A percentile compares a stretch with the other conserved stretches of the same genome.
Evolutionary conservation across 2,888 invertebrate species (phyloP).

Genomic region (Synanthedon myopaeformis): DNA sequence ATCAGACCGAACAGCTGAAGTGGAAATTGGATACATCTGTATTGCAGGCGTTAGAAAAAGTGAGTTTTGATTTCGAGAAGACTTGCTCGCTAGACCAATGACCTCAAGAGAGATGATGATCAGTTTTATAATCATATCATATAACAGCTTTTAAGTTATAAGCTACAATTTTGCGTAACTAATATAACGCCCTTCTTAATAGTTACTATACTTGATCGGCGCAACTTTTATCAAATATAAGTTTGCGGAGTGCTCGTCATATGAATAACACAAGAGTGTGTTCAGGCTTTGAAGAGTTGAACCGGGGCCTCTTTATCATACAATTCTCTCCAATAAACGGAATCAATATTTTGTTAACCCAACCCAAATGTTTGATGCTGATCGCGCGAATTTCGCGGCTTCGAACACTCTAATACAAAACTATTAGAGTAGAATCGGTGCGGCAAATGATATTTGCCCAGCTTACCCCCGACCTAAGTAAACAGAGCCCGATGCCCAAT

Average conservation of each 20-base stretch:
- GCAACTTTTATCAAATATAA: no score
- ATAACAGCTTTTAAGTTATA: neutral
- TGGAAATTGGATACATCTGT: no score
- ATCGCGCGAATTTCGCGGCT: neutral
- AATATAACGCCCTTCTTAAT: no score
- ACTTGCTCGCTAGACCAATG: no score
- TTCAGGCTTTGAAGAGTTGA: neutral
- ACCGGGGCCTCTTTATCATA: neutral
- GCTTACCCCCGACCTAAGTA: slow-evolving; percentile 32
- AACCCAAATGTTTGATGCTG: neutral
- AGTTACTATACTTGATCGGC: no score
- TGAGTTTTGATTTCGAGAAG: no score
- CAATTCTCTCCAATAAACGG: neutral
- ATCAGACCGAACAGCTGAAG: no score
- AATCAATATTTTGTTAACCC: neutral
- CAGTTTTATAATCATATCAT: no score
- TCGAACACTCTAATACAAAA: slow-evolving; percentile 21
- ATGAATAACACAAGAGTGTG: no score
- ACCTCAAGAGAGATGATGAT: neutral
- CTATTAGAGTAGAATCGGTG: slow-evolving; percentile 29
- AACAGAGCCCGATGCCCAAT: slow-evolving; percentile 29
- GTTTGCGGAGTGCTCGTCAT: no score
- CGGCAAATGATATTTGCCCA: slow-evolving; percentile 40
- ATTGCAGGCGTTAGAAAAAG: no score
- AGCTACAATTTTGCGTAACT: no score